Conservation (phyloP, 1,140 invertebrate species). For the Melipona quadrifasciata region DNA sequence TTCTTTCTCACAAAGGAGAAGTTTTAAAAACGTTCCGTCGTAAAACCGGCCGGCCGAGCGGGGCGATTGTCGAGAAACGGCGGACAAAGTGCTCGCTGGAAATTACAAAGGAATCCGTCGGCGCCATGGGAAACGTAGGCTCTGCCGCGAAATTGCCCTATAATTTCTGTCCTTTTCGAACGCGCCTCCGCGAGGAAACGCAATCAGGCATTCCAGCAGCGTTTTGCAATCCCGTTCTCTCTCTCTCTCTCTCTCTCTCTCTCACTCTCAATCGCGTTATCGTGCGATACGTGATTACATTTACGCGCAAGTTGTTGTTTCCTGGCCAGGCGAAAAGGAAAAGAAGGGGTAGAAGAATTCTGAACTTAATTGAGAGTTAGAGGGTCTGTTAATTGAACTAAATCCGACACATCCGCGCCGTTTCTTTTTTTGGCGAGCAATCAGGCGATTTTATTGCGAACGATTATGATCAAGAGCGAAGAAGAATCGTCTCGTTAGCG, state of each 20-base stretch:
- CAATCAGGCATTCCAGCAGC: conserved; percentile 15
- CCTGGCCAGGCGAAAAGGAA: no score
- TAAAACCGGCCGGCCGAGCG: not conserved
- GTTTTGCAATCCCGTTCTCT: conserved; percentile 12
- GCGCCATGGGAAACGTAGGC: conserved; percentile 45
- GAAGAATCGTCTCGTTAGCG: not conserved
- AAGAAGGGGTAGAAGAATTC: not conserved
- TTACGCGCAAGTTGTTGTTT: not conserved
- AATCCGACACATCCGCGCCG: not conserved
- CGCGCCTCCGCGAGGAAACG: not conserved
- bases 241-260: no score
- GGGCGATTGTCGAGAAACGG: conserved; percentile 12
- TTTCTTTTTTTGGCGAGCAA: no score
- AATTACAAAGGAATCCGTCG: conserved; percentile 48
- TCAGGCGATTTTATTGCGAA: not conserved
- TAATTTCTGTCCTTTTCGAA: conserved; percentile 46
- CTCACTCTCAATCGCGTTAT: no score
- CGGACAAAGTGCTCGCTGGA: not conserved
- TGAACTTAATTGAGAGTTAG: not conserved
- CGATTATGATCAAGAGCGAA: not conserved
- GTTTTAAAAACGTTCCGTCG: not conserved
- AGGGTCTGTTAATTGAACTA: conserved; percentile 16
- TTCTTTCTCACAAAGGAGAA: no score
- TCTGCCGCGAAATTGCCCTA: conserved; percentile 43
- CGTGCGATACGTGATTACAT: not conserved